Base-by-base conservation (phyloP, 1,140 invertebrate genomes). In the Tetragonula clypearis region DNA sequence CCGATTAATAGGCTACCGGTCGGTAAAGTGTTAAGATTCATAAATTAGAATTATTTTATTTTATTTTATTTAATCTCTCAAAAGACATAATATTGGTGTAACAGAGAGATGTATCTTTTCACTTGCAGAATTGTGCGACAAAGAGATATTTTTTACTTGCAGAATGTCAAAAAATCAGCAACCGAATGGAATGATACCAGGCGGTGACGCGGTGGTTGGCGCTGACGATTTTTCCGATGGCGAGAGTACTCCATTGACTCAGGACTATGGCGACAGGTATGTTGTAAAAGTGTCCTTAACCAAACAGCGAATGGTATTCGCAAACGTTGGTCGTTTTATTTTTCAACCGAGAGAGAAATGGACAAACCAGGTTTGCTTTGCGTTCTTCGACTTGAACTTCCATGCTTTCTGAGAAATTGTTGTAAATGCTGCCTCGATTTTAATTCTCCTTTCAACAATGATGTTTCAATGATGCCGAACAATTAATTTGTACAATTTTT, bases 211-310 rank as follows among this genome's bases (percentile, higher is more conserved):
- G 73, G 95, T 96, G 88, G 96, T 95, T 87, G 97, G 96, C 91
- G 96, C 96, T 88, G 97, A 97, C 90, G 97, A 98, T 93, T 97
- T 97, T 91, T 97, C 97, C 17, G 98, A 98, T 92, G 98, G 98
- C 92, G 98, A 98, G 94, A 97, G 97, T 86, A 96, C 97, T 73
- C 98, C 98, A 71, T 96, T 98, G 89, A 97, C 97, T 79, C 97
- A 98, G 92, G 97, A 98, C 88, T 98, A 98, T 92, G 97, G 97
- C 85, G 98, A 97, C 94, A 98, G 98, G 98, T 98, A 96, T 95
- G 35, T 68, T n/a, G 26, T 41, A 62, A 41, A 79, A 11, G 23
- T 72, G 66, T 82, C 62, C 66, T 53, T 78, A 62, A 66, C 56
- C 9, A 49, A 30, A n/a, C n/a, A 35, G 26, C 73, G 30, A 49